Evolutionary conservation across 2,797 vertebrate species (phyloP).

Genomic region (Chelidonichthys spinosus): DNA sequence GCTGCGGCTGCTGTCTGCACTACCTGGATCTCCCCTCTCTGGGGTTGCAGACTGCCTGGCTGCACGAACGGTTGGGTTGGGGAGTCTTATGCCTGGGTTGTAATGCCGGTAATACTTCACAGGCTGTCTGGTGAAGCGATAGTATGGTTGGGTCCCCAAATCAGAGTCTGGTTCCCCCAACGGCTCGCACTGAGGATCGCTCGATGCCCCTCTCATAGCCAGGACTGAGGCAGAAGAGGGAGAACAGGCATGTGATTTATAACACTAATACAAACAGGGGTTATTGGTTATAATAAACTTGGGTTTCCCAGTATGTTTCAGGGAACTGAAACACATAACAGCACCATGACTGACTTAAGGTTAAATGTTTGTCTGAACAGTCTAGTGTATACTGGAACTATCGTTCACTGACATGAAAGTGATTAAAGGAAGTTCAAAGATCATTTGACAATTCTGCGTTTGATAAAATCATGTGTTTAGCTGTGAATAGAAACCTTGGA

Average conservation of each 20-base stretch:
- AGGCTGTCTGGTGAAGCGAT: constrained; percentile 88
- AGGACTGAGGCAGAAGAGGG: constrained; percentile 72
- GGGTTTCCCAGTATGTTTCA: not conserved
- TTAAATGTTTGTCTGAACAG: too few relatives aligned
- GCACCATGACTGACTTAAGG: not conserved
- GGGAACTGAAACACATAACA: not conserved
- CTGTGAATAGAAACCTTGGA: constrained; percentile 16
- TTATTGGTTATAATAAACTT: not conserved
- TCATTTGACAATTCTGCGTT: not conserved
- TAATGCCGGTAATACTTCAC: constrained; percentile 84
- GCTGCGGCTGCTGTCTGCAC: constrained; percentile 71
- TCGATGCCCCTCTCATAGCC: constrained; percentile 75
- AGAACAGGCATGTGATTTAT: constrained; percentile 28
- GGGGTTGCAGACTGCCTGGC: constrained; percentile 18
- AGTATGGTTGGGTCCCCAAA: constrained; percentile 72
- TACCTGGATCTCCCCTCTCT: constrained; percentile 35
- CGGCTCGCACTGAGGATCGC: constrained; percentile 39
- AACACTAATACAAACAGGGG: not conserved
- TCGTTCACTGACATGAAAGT: not conserved
- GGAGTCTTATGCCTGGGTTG: constrained; percentile 44
- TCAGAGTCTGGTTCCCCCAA: constrained; percentile 38
- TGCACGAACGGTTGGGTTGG: constrained; percentile 19
- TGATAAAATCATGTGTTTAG: not conserved
- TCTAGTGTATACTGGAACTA: not conserved
- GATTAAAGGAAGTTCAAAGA: not conserved